phyloP scores from a whole-genome alignment of 2,888 invertebrate species.

The Diabrotica balteata region DNA sequence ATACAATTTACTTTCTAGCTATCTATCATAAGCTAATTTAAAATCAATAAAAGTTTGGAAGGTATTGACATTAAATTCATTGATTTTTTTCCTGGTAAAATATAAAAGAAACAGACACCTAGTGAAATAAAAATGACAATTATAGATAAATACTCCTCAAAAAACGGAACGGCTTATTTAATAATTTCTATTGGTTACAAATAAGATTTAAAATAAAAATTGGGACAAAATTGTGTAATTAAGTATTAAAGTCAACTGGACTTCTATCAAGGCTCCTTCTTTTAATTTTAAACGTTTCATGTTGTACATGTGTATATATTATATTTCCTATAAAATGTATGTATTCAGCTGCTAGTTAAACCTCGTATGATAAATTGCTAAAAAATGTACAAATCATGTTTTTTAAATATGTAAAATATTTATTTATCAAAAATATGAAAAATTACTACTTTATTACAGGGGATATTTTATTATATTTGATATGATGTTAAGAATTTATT shows the following conservation, averaged over 20 bases:
- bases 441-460: slow-evolving; percentile 53
- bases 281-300: slow-evolving; percentile 24
- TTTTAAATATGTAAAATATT: slow-evolving; percentile 53
- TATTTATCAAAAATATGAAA: slow-evolving; percentile 51
- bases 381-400: slow-evolving; percentile 52
- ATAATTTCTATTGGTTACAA: no score
- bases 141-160: no score
- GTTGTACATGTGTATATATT: slow-evolving; percentile 46
- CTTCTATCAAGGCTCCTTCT: slow-evolving; percentile 15
- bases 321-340: slow-evolving; percentile 30
- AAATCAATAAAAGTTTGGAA: no score
- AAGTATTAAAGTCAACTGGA: slow-evolving; percentile 5
- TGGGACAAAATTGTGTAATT: no score
- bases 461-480: slow-evolving; percentile 57
- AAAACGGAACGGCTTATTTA: no score
- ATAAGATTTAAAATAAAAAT: no score
- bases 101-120: no score
- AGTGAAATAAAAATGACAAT: no score
- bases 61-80: no score
- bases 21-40: no score
- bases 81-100: no score
- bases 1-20: no score
- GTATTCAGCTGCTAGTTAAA: slow-evolving; percentile 43
- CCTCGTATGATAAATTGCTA: slow-evolving; percentile 37
- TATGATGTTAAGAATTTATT: slow-evolving; percentile 57